These are phyloP conservation scores for Coracias cyanogaster DNA, from an alignment of 2,797 vertebrate species.

Conservation along the genomic window DNA sequence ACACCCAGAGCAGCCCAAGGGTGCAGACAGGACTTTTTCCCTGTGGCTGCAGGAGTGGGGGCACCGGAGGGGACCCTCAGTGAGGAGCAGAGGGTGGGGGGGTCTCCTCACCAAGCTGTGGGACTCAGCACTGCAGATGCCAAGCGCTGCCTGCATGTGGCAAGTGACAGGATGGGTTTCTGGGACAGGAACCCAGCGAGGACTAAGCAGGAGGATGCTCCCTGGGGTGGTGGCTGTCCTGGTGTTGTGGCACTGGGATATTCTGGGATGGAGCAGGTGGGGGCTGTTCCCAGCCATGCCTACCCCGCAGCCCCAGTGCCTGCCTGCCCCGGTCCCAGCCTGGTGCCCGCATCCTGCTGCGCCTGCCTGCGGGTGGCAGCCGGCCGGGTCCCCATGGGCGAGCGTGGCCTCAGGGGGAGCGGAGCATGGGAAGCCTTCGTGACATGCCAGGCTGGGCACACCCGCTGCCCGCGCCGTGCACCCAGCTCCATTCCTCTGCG, in stretches of 20 bases:
- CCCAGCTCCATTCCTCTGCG: not conserved
- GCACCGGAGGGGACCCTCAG: rapidly evolving
- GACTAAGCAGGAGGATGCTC: not conserved
- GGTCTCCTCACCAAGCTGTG: too few relatives aligned
- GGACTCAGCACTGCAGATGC: not conserved
- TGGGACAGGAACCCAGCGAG: not conserved
- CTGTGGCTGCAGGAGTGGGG: not conserved
- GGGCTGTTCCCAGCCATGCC: not conserved
- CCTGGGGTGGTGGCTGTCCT: not conserved
- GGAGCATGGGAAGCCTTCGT: not conserved
- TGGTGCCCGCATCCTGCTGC: not conserved
- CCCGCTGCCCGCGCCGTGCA: rapidly evolving
- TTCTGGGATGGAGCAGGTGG: not conserved
- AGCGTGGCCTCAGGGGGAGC: not conserved
- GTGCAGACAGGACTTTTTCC: not conserved
- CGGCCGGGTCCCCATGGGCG: rapidly evolving
- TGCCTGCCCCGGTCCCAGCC: not conserved
- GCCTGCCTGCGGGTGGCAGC: not conserved
- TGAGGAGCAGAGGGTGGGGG: rapidly evolving
- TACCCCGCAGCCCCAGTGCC: rapidly evolving
- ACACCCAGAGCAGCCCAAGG: not conserved
- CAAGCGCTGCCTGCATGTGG: not conserved
- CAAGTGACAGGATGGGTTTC: not conserved
- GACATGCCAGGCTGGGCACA: not conserved
- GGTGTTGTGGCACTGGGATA: rapidly evolving